Conservation (phyloP, 2,113 vertebrate genomes). For the Pachycephala philippinensis region DNA sequence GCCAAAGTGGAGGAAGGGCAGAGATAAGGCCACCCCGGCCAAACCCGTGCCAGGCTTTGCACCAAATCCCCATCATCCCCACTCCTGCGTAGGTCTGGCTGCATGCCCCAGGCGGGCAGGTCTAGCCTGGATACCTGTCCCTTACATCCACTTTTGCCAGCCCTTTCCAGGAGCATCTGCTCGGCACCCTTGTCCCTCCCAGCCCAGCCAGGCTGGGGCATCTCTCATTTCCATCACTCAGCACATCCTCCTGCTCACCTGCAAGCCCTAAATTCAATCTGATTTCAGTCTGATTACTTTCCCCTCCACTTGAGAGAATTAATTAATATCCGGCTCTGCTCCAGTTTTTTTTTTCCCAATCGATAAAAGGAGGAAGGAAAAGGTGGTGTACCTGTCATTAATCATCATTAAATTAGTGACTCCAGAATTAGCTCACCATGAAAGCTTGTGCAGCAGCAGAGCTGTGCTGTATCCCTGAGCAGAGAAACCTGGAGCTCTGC, state of each 20-base stretch:
- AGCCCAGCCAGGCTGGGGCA: not conserved
- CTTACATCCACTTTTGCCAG: not conserved
- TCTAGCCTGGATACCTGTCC: not conserved
- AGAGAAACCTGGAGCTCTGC: not conserved
- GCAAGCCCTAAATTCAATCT: conserved; percentile 13
- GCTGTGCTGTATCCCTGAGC: not conserved
- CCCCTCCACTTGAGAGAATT: conserved; percentile 64
- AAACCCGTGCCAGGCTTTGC: not conserved
- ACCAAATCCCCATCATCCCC: not conserved
- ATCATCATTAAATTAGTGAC: conserved; percentile 28
- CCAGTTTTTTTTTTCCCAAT: not conserved
- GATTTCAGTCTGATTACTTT: conserved; percentile 71
- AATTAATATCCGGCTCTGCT: conserved; percentile 61
- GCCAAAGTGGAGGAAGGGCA: not conserved
- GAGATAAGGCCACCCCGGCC: not conserved
- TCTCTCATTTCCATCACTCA: conserved; percentile 41
- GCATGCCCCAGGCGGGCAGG: accelerated
- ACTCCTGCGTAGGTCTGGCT: accelerated
- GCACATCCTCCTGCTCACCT: conserved; percentile 22
- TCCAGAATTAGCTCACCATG: not conserved
- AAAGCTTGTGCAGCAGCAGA: not conserved
- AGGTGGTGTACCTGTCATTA: conserved; percentile 39
- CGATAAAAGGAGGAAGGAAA: conserved; percentile 49
- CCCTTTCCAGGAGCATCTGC: not conserved
- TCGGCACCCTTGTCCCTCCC: not conserved